phyloP scores from a whole-genome alignment of 2,797 vertebrate genomes.

The Lepidocolaptes lacrymiger region DNA sequence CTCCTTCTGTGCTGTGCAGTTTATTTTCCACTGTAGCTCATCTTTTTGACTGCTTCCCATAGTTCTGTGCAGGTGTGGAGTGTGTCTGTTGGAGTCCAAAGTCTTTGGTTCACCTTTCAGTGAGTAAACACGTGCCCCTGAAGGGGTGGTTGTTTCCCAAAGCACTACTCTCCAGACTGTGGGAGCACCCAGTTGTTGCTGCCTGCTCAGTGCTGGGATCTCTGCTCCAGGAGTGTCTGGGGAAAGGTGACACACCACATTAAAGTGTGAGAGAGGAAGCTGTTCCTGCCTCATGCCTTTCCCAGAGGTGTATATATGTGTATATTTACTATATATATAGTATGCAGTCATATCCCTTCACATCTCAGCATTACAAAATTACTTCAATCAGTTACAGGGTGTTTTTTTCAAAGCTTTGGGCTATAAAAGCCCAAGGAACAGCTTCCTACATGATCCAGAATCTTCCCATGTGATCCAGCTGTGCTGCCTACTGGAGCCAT shows the following conservation, averaged over 20 bases:
- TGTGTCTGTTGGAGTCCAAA: neutral
- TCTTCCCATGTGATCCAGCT: neutral
- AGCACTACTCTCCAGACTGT: neutral
- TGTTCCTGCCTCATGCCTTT: neutral
- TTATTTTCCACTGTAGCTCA: neutral
- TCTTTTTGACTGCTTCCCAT: neutral
- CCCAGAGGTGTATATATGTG: neutral
- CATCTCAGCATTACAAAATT: neutral
- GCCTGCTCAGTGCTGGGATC: neutral
- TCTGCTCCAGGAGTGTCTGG: neutral
- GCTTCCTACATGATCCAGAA: neutral
- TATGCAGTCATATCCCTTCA: neutral
- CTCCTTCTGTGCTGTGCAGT: neutral
- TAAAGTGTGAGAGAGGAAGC: neutral
- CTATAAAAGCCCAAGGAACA: neutral
- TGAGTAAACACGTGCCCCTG: neutral
- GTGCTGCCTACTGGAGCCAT: neutral
- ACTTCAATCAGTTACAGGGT: neutral
- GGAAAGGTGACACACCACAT: neutral
- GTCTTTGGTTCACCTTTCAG: neutral
- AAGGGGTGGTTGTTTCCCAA: neutral
- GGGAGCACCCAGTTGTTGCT: neutral
- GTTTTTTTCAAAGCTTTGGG: neutral
- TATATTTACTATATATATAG: neutral
- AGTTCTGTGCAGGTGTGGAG: neutral